Evolutionary conservation across 1,140 invertebrate genomes (phyloP).

Genomic region (Phocides pigmalion): DNA sequence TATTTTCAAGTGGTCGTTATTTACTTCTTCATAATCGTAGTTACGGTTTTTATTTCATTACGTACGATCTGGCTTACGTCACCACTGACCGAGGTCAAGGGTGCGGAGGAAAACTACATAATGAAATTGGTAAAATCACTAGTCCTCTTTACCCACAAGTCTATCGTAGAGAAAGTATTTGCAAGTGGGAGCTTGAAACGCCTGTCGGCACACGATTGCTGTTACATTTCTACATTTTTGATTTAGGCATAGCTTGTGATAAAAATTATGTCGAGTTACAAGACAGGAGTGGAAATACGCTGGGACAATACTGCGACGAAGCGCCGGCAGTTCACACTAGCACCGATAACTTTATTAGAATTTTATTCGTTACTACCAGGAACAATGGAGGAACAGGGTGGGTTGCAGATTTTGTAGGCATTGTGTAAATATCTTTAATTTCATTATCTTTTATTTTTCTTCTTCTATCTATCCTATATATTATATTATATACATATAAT

Average conservation of each 20-base stretch:
- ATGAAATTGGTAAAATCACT: conserved; percentile 88
- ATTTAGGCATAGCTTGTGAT: conserved; percentile 86
- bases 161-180: conserved; percentile 85
- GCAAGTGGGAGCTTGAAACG: conserved; percentile 89
- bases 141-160: conserved; percentile 91
- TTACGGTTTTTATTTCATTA: conserved; percentile 44
- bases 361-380: conserved; percentile 86
- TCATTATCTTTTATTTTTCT: too few relatives aligned
- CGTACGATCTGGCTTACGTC: conserved; percentile 87
- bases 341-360: conserved; percentile 81
- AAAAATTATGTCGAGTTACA: conserved; percentile 87
- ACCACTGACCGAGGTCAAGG: conserved; percentile 87
- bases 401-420: conserved; percentile 83
- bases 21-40: conserved; percentile 83
- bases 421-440: conserved; percentile 29
- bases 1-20: conserved; percentile 87
- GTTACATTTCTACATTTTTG: conserved; percentile 86
- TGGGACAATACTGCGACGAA: conserved; percentile 82
- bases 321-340: conserved; percentile 84
- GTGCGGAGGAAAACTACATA: conserved; percentile 91
- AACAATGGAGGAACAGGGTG: conserved; percentile 89
- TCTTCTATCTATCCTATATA: too few relatives aligned
- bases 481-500: too few relatives aligned
- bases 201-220: conserved; percentile 85
- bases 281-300: conserved; percentile 63